phyloP scores from a whole-genome alignment of 2,888 invertebrate species.

The Leptopilina myrica region DNA sequence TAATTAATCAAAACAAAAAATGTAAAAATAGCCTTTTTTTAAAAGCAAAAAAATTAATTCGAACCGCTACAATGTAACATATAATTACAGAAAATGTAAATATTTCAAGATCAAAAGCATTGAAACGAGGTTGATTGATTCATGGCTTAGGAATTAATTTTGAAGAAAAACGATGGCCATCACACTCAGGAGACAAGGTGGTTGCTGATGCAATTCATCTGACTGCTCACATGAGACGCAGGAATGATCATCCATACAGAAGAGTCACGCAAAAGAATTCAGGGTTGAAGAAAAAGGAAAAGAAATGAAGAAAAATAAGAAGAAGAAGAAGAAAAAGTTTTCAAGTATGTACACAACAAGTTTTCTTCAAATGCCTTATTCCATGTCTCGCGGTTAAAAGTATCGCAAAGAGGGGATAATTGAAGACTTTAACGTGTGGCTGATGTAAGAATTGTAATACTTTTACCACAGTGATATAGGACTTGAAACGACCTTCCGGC shows the following conservation, averaged over 20 bases:
- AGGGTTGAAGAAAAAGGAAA: slow-evolving; percentile 14
- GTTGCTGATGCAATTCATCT: slow-evolving; percentile 33
- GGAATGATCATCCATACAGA: slow-evolving; percentile 9
- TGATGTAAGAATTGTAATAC: slow-evolving; percentile 34
- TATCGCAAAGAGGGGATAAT: slow-evolving; percentile 19
- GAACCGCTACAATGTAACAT: too few relatives aligned
- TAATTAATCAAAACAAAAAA: too few relatives aligned
- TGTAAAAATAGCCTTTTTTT: too few relatives aligned
- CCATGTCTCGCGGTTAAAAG: background rate
- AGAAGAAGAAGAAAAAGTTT: background rate
- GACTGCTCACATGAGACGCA: slow-evolving; percentile 16
- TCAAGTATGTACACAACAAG: slow-evolving; percentile 12
- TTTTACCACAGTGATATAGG: slow-evolving; percentile 13
- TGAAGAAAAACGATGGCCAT: background rate
- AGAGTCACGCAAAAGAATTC: slow-evolving; percentile 28
- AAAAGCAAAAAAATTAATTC: too few relatives aligned
- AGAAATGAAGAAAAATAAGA: too few relatives aligned
- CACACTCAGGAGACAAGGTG: background rate
- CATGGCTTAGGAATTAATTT: background rate
- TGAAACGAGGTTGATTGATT: background rate
- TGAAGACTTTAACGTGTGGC: slow-evolving; percentile 23
- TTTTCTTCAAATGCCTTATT: slow-evolving; percentile 23
- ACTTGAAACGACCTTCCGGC: slow-evolving; percentile 10
- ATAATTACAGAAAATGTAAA: slow-evolving; percentile 11
- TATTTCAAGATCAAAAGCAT: background rate